Conservation (phyloP, 2,113 vertebrate genomes). For the Oreotrochilus melanogaster region DNA sequence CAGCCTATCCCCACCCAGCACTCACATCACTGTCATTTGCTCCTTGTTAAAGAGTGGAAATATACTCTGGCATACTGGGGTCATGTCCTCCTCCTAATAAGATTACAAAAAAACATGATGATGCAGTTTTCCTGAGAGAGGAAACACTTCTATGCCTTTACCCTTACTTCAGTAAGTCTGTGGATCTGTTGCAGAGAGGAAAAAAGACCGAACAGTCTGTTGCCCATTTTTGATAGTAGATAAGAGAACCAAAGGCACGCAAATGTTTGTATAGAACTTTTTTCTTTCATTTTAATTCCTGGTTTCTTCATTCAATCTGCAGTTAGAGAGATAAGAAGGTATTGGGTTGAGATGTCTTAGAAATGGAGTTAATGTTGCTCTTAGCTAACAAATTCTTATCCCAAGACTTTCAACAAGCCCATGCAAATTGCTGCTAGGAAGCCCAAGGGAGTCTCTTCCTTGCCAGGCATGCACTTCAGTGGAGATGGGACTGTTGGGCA, state of each 20-base stretch:
- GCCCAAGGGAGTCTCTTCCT: neutral
- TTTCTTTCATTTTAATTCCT: neutral
- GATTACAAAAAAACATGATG: neutral
- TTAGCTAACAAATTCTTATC: neutral
- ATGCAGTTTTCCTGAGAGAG: neutral
- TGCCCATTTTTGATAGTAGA: neutral
- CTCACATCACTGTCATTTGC: neutral
- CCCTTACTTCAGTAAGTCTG: neutral
- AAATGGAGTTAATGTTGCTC: neutral
- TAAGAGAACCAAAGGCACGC: neutral
- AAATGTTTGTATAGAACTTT: neutral
- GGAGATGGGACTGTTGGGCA: neutral
- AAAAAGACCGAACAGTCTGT: neutral
- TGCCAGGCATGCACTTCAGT: neutral
- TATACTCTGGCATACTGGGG: neutral
- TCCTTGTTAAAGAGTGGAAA: neutral
- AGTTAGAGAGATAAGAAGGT: neutral
- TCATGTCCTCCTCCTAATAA: neutral
- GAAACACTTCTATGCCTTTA: neutral
- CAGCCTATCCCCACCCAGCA: neutral
- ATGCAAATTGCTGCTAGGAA: neutral
- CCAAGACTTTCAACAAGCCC: neutral
- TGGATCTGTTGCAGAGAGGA: neutral
- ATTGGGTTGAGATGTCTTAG: neutral
- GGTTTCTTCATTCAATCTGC: neutral